These are phyloP conservation scores for Myotis findleyi DNA, from an alignment of 2,797 vertebrate species.

Conservation along the genomic window DNA sequence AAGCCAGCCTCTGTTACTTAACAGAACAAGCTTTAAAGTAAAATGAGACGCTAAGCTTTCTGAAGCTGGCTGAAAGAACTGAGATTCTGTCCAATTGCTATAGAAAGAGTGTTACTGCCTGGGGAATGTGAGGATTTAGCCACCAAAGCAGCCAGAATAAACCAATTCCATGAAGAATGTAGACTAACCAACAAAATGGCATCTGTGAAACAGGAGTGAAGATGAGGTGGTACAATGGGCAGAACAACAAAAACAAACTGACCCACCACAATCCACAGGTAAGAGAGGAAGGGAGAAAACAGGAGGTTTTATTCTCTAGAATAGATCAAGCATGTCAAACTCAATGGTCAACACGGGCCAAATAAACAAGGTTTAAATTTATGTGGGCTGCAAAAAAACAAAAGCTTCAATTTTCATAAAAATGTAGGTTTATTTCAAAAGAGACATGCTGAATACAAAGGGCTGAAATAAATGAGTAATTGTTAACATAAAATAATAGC, in stretches of 20 bases:
- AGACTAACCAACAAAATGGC: background rate
- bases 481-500: no score
- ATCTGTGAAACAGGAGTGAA: background rate
- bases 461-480: no score
- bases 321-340: no score
- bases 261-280: background rate
- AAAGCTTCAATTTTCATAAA: no score
- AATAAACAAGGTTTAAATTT: no score
- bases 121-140: background rate
- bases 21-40: background rate
- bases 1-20: background rate
- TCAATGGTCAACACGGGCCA: no score
- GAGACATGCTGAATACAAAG: no score
- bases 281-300: background rate
- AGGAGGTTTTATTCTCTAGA: background rate
- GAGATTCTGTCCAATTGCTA: background rate
- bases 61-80: background rate
- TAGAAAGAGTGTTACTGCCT: background rate
- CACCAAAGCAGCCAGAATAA: background rate
- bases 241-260: background rate
- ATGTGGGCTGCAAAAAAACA: no score
- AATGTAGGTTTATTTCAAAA: no score
- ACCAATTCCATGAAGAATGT: background rate
- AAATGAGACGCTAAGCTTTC: background rate
- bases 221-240: fast-evolving